These are phyloP conservation scores for Penaeus vannamei DNA, from an alignment of 1,140 invertebrate species.

Conservation along the genomic window DNA sequence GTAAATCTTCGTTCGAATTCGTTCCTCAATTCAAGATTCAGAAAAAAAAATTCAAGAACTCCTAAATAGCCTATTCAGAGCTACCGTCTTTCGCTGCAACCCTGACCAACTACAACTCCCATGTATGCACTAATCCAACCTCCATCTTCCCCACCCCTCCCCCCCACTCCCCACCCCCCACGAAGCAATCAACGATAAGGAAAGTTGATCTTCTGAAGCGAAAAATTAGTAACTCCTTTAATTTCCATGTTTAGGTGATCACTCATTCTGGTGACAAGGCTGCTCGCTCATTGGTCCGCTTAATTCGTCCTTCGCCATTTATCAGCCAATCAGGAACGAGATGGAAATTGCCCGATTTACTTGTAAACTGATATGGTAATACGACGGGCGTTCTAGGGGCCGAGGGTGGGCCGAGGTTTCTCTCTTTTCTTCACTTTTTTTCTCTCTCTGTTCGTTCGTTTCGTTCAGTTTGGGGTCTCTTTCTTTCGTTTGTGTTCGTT, in stretches of 20 bases:
- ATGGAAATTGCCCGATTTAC: constrained; percentile 64
- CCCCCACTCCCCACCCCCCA: not conserved
- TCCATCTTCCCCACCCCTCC: not conserved
- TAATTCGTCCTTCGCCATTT: constrained; percentile 63
- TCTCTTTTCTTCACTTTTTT: not conserved
- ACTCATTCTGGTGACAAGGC: constrained; percentile 56
- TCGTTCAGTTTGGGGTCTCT: not conserved
- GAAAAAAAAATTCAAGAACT: too few species aligned
- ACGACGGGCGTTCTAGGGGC: not conserved
- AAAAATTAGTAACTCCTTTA: constrained; percentile 58
- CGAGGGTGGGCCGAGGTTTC: not conserved
- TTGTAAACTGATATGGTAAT: constrained; percentile 65
- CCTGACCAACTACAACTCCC: not conserved
- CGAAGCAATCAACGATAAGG: not conserved
- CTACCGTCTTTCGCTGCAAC: too few species aligned
- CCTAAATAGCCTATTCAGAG: too few species aligned
- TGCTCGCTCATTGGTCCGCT: constrained; percentile 49
- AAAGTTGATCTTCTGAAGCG: constrained; percentile 4
- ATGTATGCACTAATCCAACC: not conserved
- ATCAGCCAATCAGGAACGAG: constrained; percentile 63
- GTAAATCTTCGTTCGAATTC: too few species aligned
- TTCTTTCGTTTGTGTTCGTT: not conserved
- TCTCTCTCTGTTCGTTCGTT: not conserved
- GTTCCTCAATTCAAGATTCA: too few species aligned
- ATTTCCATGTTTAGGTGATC: constrained; percentile 50